Evolutionary conservation across 1,140 invertebrate species (phyloP).

Genomic region (Lucilia sericata): DNA sequence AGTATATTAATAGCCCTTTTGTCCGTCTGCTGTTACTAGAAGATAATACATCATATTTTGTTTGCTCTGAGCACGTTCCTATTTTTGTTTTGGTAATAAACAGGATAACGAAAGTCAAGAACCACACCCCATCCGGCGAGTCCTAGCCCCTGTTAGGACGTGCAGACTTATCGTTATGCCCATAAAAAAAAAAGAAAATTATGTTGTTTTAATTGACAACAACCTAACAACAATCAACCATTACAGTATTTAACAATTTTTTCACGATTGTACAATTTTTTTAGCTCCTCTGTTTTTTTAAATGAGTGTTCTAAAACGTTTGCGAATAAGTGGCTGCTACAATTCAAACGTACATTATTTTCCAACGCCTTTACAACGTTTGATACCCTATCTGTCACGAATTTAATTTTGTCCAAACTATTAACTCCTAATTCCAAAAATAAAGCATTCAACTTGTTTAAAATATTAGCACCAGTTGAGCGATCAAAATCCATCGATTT

Average conservation of each 20-base stretch:
- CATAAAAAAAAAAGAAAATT: too few species aligned
- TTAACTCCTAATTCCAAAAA: slow-evolving; percentile 47
- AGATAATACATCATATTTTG: too few species aligned
- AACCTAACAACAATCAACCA: too few species aligned
- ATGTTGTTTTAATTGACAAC: too few species aligned
- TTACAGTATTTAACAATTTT: neutral
- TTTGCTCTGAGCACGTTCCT: too few species aligned
- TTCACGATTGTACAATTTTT: neutral
- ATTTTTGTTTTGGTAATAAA: too few species aligned
- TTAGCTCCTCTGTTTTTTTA: slow-evolving; percentile 33
- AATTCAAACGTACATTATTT: slow-evolving; percentile 45
- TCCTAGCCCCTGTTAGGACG: too few species aligned
- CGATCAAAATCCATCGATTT: slow-evolving; percentile 51
- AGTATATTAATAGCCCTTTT: too few species aligned
- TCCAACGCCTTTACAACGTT: slow-evolving; percentile 47
- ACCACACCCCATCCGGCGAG: too few species aligned
- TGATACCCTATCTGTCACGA: slow-evolving; percentile 48
- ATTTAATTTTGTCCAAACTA: slow-evolving; percentile 45
- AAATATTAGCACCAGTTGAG: slow-evolving; percentile 47
- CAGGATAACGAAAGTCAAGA: too few species aligned
- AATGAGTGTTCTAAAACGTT: slow-evolving; percentile 48
- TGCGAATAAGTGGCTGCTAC: slow-evolving; percentile 48
- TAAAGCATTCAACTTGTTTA: slow-evolving; percentile 36
- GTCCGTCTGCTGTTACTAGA: too few species aligned
- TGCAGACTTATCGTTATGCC: too few species aligned